Conservation (phyloP, 2,888 invertebrate genomes). For the Calameuta idolon region DNA sequence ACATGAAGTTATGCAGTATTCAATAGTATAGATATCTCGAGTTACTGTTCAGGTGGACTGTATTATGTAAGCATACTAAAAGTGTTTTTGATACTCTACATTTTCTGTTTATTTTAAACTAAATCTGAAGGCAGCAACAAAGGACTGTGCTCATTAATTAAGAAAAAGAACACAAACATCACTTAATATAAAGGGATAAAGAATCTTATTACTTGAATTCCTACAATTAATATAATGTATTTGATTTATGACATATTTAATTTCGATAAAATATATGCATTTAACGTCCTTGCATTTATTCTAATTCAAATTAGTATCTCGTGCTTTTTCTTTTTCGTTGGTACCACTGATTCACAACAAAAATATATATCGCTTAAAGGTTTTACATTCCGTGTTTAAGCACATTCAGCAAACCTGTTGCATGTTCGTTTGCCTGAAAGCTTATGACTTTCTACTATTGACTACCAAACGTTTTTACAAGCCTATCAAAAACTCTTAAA, state of each 20-base stretch:
- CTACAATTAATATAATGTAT: background rate
- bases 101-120: background rate
- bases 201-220: background rate
- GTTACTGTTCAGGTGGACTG: background rate
- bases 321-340: too few relatives aligned
- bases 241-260: background rate
- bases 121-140: background rate
- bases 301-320: too few relatives aligned
- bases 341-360: too few relatives aligned
- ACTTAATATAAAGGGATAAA: background rate
- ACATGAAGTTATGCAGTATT: background rate
- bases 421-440: background rate
- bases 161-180: too few relatives aligned
- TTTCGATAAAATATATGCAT: background rate
- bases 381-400: background rate
- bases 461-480: too few relatives aligned
- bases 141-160: background rate
- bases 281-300: too few relatives aligned
- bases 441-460: too few relatives aligned
- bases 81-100: background rate
- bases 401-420: background rate
- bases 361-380: background rate
- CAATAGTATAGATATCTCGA: background rate
- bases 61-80: background rate
- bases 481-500: too few relatives aligned